Base-by-base conservation (phyloP, 2,113 vertebrate genomes). In the Leucopternis melanops region DNA sequence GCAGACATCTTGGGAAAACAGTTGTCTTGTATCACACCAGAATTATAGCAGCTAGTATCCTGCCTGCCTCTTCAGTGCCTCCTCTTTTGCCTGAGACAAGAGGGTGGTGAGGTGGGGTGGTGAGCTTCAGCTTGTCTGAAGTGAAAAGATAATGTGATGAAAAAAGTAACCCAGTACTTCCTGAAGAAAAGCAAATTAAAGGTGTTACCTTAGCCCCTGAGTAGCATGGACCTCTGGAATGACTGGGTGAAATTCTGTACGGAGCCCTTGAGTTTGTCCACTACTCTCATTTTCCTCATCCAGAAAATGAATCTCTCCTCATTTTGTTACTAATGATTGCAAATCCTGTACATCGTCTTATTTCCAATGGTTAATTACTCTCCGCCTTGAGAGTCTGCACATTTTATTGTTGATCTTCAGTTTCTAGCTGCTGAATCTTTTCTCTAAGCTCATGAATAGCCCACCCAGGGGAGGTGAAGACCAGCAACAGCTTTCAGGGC, bases 231-330 rank as follows among this genome's bases (percentile, higher is more conserved):
- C 27, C 10, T 81, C n/a, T 74, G 59, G 34, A 88, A 74, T 45
- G 52, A 50, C 14, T 49, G 36, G 8, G 7, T 49, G 31, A 88
- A 65, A 72, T 79, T 52, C 26, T 20, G 4, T 78, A 21, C 32
- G 0, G 0, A 49, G n/a, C 11, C 34, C 17, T 50, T 25, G 47
- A 40, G 15, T 78, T 82, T 65, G 38, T 49, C 71, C 4, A 3
- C 21, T 66, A 3, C 7, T 87, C 26, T 84, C 3, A 18, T 29
- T 29, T 84, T 74, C 16, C 16, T 6, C 7, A 3, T 34, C 20
- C 21, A 32, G 69, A 83, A 86, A 84, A 78, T 13, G 2, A 20
- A 27, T 92, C 34, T 77, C 19, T 73, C 19, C 26, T 77, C 23
- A 52, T 66, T 71, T 74, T 86, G 13, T 67, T 94, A 92, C 50